Percentiles rank a stretch among this genome's conserved stretches.
phyloP scores from a whole-genome alignment of 1,140 invertebrate genomes.

The Stegodyphus mimosarum region DNA sequence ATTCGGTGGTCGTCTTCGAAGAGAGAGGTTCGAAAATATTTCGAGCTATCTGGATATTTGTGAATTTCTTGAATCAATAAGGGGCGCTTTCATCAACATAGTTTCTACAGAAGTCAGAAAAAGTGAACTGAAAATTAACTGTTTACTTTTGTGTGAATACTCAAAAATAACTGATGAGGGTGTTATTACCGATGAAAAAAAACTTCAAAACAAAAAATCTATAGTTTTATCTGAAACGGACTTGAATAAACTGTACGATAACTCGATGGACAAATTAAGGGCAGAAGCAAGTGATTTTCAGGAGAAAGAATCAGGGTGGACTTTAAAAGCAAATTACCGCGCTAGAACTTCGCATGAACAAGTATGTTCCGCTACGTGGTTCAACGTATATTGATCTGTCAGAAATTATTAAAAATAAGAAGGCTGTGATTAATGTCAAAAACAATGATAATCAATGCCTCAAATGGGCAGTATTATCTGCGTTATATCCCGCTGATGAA shows the following conservation, averaged over 20 bases:
- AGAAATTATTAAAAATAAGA: background rate
- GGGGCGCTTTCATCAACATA: background rate
- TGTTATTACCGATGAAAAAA: background rate
- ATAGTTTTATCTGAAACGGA: background rate
- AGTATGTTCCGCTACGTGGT: conserved; percentile 2
- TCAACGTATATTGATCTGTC: background rate
- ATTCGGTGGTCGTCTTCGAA: no score
- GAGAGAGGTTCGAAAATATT: no score
- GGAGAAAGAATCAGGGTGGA: background rate
- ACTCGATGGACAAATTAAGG: background rate
- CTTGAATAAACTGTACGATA: background rate
- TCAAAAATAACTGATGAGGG: background rate
- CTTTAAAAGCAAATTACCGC: background rate
- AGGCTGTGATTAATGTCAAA: conserved; percentile 10
- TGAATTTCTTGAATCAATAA: background rate
- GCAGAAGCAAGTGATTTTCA: background rate
- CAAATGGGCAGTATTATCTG: conserved; percentile 4
- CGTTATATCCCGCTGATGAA: background rate
- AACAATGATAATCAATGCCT: conserved; percentile 19
- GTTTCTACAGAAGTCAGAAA: background rate
- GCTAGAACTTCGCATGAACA: background rate
- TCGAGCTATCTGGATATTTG: no score
- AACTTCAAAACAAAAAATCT: background rate
- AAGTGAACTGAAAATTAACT: background rate
- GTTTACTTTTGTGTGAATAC: background rate